These are phyloP conservation scores for Heterochromis multidens DNA, from an alignment of 2,113 vertebrate species.

Conservation along the genomic window DNA sequence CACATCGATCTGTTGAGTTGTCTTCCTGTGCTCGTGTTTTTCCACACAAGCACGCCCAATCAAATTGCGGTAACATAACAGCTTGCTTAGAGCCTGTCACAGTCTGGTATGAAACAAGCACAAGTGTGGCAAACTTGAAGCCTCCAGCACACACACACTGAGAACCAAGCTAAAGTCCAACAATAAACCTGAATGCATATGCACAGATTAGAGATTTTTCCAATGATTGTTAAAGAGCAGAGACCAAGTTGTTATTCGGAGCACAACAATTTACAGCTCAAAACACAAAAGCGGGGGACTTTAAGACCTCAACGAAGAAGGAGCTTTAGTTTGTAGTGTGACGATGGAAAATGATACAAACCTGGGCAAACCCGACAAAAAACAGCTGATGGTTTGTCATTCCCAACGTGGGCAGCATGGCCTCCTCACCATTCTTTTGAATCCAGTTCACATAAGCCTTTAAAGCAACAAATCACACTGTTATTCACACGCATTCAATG, in stretches of 20 bases:
- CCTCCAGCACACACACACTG: background rate
- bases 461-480: slow-evolving; percentile 26
- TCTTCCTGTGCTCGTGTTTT: background rate
- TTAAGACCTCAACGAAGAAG: background rate
- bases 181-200: too few relatives aligned
- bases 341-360: slow-evolving; percentile 60
- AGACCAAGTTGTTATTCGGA: background rate
- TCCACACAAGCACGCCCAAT: background rate
- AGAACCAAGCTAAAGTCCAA: background rate
- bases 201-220: too few relatives aligned
- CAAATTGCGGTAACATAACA: background rate
- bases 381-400: slow-evolving; percentile 96
- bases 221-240: too few relatives aligned
- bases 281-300: too few relatives aligned
- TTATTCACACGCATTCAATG: slow-evolving; percentile 23
- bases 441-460: slow-evolving; percentile 97
- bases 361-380: slow-evolving; percentile 96
- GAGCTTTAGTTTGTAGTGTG: background rate
- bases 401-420: slow-evolving; percentile 82
- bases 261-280: background rate
- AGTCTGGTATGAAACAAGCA: background rate
- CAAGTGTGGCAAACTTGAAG: background rate
- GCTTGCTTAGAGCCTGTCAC: background rate
- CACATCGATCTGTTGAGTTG: background rate
- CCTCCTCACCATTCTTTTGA: slow-evolving; percentile 85